Base-by-base conservation (phyloP, 2,888 invertebrate genomes). In the Ethmia dodecea region DNA sequence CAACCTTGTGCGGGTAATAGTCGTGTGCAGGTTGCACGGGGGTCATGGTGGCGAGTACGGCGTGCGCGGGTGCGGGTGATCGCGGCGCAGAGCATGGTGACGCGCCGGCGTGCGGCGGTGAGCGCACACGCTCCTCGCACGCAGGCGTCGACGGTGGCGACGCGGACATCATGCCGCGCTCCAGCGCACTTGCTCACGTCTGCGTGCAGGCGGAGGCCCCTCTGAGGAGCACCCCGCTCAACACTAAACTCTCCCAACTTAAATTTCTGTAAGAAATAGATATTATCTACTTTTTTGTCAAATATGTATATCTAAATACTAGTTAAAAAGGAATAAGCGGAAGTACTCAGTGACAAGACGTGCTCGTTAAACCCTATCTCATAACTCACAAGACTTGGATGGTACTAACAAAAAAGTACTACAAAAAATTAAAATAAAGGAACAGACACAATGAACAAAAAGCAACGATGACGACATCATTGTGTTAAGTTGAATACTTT, bases 1-100 rank as follows among this genome's bases (percentile, higher is more conserved):
- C 90, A 39, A 90, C 90, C 56, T 90, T 86, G 62, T 86, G 86
- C 35, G 84, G 83, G 59, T 86, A 86, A 57, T 86, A 88, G 60
- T 94, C 94, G 55, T 94, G 88, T 22, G 94, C 94, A n/a, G 93
- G 94, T 54, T 81, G 83, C 48, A 94, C 94, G 37, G 94, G 94
- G 42, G 94, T 94, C 94, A 95, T 95, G 60, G 94, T 94, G 49
- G 94, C 93, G 51, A 95, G 87, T 78, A 94, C 92, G 45, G 92
- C 89, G 55, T 92, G 55, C 89, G 92, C 78, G 84, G 90, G 69
- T 88, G 92, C 90, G 77, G 90, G 90, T 28, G 90, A 89, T 51
- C 88, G 88, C 49, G 88, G 84, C 38, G 88, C 71, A 45, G 80
- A 73, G 25, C 79, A 76, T 39, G 88, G 87, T 34, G 89, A 88